These are phyloP conservation scores for Acleris holmiana DNA, from an alignment of 2,888 invertebrate genomes.

Conservation along the genomic window DNA sequence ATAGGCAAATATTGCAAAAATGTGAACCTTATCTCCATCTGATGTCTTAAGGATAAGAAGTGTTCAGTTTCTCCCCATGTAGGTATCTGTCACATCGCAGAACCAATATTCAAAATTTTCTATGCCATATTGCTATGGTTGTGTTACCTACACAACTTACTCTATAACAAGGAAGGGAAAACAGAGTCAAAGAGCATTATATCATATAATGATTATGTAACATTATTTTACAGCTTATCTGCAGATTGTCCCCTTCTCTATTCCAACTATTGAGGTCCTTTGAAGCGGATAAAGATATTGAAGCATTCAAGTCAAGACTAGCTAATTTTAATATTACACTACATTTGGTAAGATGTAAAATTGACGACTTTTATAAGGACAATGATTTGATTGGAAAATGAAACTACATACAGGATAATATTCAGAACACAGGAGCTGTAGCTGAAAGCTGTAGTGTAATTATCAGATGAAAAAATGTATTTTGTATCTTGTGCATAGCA, in stretches of 20 bases:
- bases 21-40: too few relatives aligned
- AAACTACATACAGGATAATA: slow-evolving; percentile 8
- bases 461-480: slow-evolving; percentile 1
- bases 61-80: too few relatives aligned
- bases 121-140: too few relatives aligned
- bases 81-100: too few relatives aligned
- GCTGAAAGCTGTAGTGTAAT: slow-evolving; percentile 11
- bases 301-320: slow-evolving; percentile 66
- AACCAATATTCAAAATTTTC: too few relatives aligned
- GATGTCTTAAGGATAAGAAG: too few relatives aligned
- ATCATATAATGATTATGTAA: neutral
- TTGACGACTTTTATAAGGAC: slow-evolving; percentile 85
- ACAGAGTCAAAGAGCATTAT: too few relatives aligned
- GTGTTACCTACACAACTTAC: too few relatives aligned
- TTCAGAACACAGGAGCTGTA: slow-evolving; percentile 13
- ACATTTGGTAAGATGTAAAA: slow-evolving; percentile 82
- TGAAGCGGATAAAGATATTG: slow-evolving; percentile 66
- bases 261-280: slow-evolving; percentile 80
- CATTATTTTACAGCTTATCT: slow-evolving; percentile 82
- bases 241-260: slow-evolving; percentile 86
- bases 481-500: neutral
- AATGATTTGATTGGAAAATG: slow-evolving; percentile 73
- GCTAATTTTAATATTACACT: slow-evolving; percentile 80
- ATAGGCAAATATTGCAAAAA: too few relatives aligned
- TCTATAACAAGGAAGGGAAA: too few relatives aligned